Evolutionary conservation across 1,140 invertebrate species (phyloP).

Genomic region (Latrodectus geometricus): DNA sequence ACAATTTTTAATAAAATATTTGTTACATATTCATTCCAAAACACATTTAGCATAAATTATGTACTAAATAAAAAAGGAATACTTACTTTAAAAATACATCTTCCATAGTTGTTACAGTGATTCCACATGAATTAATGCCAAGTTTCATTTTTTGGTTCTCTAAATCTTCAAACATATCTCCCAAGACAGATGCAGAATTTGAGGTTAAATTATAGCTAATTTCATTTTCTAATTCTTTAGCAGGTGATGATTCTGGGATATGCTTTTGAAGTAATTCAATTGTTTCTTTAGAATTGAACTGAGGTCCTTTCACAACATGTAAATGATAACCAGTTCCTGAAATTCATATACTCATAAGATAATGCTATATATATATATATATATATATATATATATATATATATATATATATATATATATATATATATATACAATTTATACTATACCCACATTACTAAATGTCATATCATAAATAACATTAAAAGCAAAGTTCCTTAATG

Average conservation of each 20-base stretch:
- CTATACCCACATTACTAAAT: too few species aligned
- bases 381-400: too few species aligned
- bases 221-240: slow-evolving; percentile 68
- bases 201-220: slow-evolving; percentile 71
- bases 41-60: not conserved
- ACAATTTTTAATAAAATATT: too few species aligned
- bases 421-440: too few species aligned
- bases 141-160: slow-evolving; percentile 74
- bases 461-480: too few species aligned
- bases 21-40: too few species aligned
- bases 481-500: too few species aligned
- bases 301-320: slow-evolving; percentile 57
- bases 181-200: slow-evolving; percentile 70
- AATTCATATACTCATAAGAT: not conserved
- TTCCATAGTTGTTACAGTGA: slow-evolving; percentile 85
- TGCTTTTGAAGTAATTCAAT: slow-evolving; percentile 30
- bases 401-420: too few species aligned
- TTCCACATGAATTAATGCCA: slow-evolving; percentile 80
- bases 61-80: not conserved
- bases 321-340: slow-evolving; percentile 64
- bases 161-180: slow-evolving; percentile 75
- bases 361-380: too few species aligned
- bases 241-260: slow-evolving; percentile 36
- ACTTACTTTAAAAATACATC: slow-evolving; percentile 83
- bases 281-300: slow-evolving; percentile 21